phyloP scores from a whole-genome alignment of 2,888 invertebrate species.

The Trichacis sp. region DNA sequence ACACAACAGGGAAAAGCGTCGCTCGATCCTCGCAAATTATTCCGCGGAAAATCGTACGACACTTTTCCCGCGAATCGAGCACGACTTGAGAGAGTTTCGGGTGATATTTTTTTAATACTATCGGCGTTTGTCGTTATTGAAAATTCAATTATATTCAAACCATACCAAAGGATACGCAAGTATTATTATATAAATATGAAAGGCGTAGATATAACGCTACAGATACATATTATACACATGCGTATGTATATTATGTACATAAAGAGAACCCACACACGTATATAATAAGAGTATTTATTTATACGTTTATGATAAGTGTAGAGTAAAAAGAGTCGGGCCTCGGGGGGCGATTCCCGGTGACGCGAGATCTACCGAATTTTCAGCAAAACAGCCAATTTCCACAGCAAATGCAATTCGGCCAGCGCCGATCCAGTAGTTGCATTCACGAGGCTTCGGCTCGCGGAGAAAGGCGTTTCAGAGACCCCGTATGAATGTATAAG shows the following conservation, averaged over 20 bases:
- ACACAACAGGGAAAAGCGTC: no score
- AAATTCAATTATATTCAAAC: conserved; percentile 56
- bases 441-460: conserved; percentile 12
- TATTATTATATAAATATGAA: conserved; percentile 54
- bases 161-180: conserved; percentile 49
- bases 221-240: conserved; percentile 40
- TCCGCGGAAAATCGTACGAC: no score
- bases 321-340: conserved; percentile 27
- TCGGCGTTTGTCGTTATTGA: conserved; percentile 55
- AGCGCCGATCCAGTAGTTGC: conserved; percentile 15
- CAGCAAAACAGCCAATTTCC: conserved; percentile 10
- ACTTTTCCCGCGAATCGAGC: background rate
- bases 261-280: conserved; percentile 45
- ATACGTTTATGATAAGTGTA: conserved; percentile 47
- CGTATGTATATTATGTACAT: conserved; percentile 48
- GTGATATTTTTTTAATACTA: conserved; percentile 59
- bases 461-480: conserved; percentile 5
- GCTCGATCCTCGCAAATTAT: no score
- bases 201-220: conserved; percentile 29
- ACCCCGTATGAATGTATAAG: conserved; percentile 26
- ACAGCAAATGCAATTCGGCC: conserved; percentile 17
- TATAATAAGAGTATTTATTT: conserved; percentile 44
- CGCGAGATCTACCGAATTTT: conserved; percentile 12
- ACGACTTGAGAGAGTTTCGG: conserved; percentile 55
- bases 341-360: conserved; percentile 11